Evolutionary conservation across 2,888 invertebrate species (phyloP), one percentile per base, ranked within the genome.

Genomic region (Tricholauxania praeusta): DNA sequence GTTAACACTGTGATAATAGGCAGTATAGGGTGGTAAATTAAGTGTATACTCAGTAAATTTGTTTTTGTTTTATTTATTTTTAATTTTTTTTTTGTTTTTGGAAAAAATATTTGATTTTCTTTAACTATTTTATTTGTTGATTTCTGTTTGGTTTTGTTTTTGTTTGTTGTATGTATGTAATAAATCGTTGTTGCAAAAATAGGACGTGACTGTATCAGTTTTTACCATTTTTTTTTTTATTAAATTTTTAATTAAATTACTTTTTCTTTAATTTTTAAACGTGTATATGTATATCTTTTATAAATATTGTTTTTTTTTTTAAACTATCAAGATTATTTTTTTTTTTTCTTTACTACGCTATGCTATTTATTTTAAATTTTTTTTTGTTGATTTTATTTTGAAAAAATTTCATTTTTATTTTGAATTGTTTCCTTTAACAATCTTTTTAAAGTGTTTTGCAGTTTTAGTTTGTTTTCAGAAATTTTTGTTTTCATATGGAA

Each of bases 161-260:
- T 71, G 51, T 71, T 74, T 76, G 75, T 79, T 78, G 74, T 65
- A 73, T 76, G 60, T 78, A 72, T 80, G 78, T 85, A 82, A 83
- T 85, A 84, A 84, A 84, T 85, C 85, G 84, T 86, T 86, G 86
- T 86, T 87, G 86, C 86, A 87, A 86, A 86, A 86, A 86, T 86
- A 87, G 86, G 87, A 86, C 87, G 86, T 87, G 86, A 86, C 85
- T 81, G 80, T 79, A 79, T 79, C 80, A 72, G 59, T 76, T 77
- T 76, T 77, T 77, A 72, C 65, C 63, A 55, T 60, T 74, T 74
- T 47, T 72, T 74, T 77, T 74, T 77, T 77, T 82, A 79, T 79
- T 77, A 22, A 78, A 75, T 74, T 77, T 80, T 49, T 28, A 52
- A 77, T 77, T 82, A 28, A 28, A 28, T 80, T 82, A 77, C 78